Conservation (phyloP, 2,113 vertebrate species). For the Puntigrus tetrazona region DNA sequence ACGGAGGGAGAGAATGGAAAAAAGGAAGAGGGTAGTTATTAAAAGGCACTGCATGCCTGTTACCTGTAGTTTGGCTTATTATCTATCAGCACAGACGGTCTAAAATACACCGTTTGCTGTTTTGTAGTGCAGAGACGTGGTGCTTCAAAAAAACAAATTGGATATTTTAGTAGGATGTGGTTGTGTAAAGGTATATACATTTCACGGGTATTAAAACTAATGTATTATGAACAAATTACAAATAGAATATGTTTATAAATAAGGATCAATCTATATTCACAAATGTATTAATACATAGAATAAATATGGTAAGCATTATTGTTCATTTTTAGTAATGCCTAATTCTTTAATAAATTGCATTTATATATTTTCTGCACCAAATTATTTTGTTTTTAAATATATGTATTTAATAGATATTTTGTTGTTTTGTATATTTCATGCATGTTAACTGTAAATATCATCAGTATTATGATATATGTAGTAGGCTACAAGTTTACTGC, state of each 20-base stretch:
- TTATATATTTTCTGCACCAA: neutral
- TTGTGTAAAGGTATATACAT: neutral
- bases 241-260: neutral
- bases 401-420: neutral
- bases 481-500: neutral
- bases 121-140: neutral
- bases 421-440: neutral
- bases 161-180: neutral
- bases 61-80: conserved; percentile 17
- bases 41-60: conserved; percentile 44
- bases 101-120: neutral
- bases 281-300: neutral
- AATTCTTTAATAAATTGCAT: neutral
- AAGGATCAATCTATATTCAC: neutral
- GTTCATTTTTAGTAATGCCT: neutral
- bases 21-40: conserved; percentile 55
- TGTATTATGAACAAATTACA: neutral
- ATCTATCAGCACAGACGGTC: neutral
- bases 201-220: neutral
- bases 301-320: neutral
- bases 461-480: neutral
- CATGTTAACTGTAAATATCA: neutral
- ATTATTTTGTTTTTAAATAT: neutral
- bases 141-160: neutral
- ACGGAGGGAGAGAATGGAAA: conserved; percentile 57